phyloP scores from a whole-genome alignment of 2,113 vertebrate species.

The Muscicapa adusta region DNA sequence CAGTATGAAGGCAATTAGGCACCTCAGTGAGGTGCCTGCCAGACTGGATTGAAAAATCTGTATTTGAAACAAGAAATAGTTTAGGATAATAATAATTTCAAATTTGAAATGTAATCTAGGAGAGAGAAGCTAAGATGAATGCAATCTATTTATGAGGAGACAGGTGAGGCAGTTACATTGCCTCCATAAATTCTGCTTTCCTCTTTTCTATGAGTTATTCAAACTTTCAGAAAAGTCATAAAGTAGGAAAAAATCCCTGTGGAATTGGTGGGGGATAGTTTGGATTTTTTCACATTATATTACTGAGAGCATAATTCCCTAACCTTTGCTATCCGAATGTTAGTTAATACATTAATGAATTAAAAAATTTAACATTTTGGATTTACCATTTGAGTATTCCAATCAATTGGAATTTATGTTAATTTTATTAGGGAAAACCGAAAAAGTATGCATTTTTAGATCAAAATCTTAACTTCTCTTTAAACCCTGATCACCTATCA shows the following conservation, averaged over 20 bases:
- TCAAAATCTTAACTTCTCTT: not conserved
- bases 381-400: not conserved
- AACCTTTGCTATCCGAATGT: not conserved
- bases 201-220: not conserved
- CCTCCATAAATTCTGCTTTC: not conserved
- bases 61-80: constrained; percentile 36
- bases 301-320: not conserved
- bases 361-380: not conserved
- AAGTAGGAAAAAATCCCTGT: not conserved
- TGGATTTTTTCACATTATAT: not conserved
- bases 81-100: constrained; percentile 21
- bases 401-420: not conserved
- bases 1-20: not conserved
- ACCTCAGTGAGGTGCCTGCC: not conserved
- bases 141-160: not conserved
- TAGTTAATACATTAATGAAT: not conserved
- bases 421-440: not conserved
- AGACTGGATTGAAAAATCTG: constrained; percentile 5
- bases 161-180: constrained; percentile 7
- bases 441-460: not conserved
- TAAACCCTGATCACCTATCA: not conserved
- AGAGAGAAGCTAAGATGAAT: not conserved
- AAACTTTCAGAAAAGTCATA: not conserved
- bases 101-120: constrained; percentile 7
- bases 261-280: not conserved